Conservation (phyloP, 2,888 invertebrate species). For the Epinotia brunnichana region DNA sequence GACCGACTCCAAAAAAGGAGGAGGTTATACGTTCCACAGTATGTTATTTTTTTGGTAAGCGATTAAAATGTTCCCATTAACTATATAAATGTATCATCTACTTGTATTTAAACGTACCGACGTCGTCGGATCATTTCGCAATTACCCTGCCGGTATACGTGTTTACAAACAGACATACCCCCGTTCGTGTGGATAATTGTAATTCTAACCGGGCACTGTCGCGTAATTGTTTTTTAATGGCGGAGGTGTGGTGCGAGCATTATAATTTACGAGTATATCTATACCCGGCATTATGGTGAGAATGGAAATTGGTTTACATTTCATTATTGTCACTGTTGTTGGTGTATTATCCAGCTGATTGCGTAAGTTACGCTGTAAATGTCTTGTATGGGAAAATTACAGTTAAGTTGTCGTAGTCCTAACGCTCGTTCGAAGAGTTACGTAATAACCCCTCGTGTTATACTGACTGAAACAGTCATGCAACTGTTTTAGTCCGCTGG, state of each 20-base stretch:
- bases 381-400: too few relatives aligned
- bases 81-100: neutral
- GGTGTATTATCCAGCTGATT: too few relatives aligned
- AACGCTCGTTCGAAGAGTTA: too few relatives aligned
- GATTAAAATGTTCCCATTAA: too few relatives aligned
- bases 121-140: conserved; percentile 1
- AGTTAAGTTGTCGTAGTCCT: too few relatives aligned
- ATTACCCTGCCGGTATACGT: neutral
- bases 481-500: too few relatives aligned
- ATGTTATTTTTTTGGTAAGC: too few relatives aligned
- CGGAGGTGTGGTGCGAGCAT: conserved; percentile 26
- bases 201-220: conserved; percentile 16
- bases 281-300: neutral
- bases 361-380: too few relatives aligned
- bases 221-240: conserved; percentile 30
- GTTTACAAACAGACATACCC: conserved; percentile 9
- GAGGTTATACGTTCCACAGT: too few relatives aligned
- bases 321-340: neutral
- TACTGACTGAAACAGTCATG: too few relatives aligned
- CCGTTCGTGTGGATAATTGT: conserved; percentile 25
- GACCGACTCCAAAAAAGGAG: too few relatives aligned
- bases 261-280: conserved; percentile 8
- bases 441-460: too few relatives aligned
- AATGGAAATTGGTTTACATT: neutral
- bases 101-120: neutral